Evolutionary conservation across 1,140 invertebrate species (phyloP).

Genomic region (Diprion similis): DNA sequence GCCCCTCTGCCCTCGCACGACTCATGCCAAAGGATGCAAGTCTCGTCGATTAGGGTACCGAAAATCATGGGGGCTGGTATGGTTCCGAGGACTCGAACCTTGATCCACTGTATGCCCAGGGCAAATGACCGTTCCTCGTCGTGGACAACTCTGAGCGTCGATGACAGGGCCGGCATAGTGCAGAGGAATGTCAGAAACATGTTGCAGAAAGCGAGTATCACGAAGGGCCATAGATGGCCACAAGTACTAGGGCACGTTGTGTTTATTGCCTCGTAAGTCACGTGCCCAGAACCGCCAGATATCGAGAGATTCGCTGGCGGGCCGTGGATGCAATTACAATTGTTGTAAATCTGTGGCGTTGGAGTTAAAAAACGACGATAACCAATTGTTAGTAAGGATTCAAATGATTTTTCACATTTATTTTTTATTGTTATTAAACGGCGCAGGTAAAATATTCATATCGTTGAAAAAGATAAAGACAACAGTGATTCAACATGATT

Average conservation of each 20-base stretch:
- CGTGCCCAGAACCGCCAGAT: slow-evolving; percentile 28
- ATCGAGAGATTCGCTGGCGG: slow-evolving; percentile 30
- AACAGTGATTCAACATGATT: neutral
- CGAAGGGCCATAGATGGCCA: slow-evolving; percentile 70
- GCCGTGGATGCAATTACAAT: slow-evolving; percentile 64
- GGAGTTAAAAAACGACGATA: neutral
- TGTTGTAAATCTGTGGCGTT: slow-evolving; percentile 59
- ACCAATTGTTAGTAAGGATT: no score
- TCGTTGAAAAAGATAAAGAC: neutral
- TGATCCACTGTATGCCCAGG: slow-evolving; percentile 87
- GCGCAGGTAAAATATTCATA: slow-evolving; percentile 1
- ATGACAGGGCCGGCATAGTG: slow-evolving; percentile 79
- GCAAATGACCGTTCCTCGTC: slow-evolving; percentile 86
- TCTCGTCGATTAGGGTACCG: slow-evolving; percentile 82
- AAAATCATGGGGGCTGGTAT: slow-evolving; percentile 88
- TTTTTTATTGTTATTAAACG: neutral
- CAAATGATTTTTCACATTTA: slow-evolving; percentile 3
- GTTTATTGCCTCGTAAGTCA: slow-evolving; percentile 66
- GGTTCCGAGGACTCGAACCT: slow-evolving; percentile 79
- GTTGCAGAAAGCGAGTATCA: slow-evolving; percentile 71
- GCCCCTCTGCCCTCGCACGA: slow-evolving; percentile 67
- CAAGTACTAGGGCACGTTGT: slow-evolving; percentile 72
- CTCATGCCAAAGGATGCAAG: slow-evolving; percentile 81
- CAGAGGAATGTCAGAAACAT: slow-evolving; percentile 81
- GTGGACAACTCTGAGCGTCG: slow-evolving; percentile 79